Conservation (phyloP, 1,140 invertebrate species). For the Halictus rubicundus region DNA sequence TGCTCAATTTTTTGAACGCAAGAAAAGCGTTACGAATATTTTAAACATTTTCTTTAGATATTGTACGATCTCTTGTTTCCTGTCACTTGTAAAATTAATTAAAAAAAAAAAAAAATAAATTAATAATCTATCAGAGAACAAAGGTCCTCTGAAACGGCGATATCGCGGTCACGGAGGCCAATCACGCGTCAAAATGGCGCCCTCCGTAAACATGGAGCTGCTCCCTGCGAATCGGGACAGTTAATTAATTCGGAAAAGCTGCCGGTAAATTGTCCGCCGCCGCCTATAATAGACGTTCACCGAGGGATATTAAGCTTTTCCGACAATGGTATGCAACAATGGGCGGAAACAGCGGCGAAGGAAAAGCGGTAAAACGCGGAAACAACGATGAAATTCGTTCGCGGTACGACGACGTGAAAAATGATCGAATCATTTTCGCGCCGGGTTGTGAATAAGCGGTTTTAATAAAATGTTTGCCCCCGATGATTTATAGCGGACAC, state of each 20-base stretch:
- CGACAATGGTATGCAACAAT: background rate
- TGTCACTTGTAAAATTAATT: no score
- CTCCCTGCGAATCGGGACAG: background rate
- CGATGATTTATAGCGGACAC: constrained; percentile 15
- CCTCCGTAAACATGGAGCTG: no score
- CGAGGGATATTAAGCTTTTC: constrained; percentile 8
- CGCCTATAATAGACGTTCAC: constrained; percentile 1
- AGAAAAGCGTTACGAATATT: no score
- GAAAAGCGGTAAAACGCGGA: background rate
- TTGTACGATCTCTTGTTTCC: no score
- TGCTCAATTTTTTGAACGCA: no score
- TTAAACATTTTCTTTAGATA: no score
- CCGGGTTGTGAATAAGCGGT: background rate
- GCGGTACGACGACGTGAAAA: constrained; percentile 4
- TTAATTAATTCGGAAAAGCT: constrained; percentile 24
- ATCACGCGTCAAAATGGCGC: no score
- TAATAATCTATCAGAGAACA: no score
- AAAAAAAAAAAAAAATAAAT: no score
- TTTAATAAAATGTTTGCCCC: constrained; percentile 14
- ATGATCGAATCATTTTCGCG: constrained; percentile 26
- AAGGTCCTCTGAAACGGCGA: no score
- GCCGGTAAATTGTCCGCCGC: constrained; percentile 4
- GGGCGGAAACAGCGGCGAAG: background rate
- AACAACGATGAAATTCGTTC: background rate
- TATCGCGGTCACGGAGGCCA: no score